Conservation (phyloP, 2,113 vertebrate genomes). For the Ceyx margarethae region DNA sequence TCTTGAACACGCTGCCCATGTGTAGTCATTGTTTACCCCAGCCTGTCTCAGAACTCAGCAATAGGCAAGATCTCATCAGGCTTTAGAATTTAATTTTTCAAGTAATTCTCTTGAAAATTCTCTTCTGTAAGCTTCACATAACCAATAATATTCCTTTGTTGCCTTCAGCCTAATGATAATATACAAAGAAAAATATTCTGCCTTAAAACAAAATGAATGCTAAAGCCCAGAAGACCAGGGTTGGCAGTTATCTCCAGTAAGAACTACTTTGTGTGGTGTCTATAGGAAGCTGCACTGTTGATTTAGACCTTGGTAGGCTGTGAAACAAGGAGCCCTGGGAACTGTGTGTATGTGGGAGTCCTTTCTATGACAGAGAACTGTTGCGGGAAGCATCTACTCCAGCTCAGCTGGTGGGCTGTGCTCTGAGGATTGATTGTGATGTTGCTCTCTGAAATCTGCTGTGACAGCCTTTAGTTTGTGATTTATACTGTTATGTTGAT, state of each 20-base stretch:
- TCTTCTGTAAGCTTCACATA: not conserved
- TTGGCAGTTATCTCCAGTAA: not conserved
- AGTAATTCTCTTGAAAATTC: not conserved
- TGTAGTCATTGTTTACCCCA: not conserved
- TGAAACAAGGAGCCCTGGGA: not conserved
- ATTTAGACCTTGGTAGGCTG: not conserved
- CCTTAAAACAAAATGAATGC: not conserved
- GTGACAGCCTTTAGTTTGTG: not conserved
- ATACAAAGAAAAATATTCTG: not conserved
- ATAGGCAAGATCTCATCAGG: not conserved
- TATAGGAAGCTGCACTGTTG: not conserved
- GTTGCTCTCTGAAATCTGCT: not conserved
- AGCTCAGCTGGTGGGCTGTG: not conserved
- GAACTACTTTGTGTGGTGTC: not conserved
- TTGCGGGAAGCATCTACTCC: not conserved
- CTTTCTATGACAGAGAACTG: not conserved
- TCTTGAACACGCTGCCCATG: not conserved
- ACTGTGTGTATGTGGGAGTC: not conserved
- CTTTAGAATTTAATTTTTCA: not conserved
- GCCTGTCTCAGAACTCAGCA: not conserved
- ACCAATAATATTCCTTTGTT: not conserved
- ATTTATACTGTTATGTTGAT: not conserved
- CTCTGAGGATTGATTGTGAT: not conserved
- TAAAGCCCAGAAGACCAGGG: not conserved
- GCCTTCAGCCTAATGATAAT: not conserved